Evolutionary conservation across 2,888 invertebrate genomes (phyloP).

Genomic region (Linnaemya tessellans): DNA sequence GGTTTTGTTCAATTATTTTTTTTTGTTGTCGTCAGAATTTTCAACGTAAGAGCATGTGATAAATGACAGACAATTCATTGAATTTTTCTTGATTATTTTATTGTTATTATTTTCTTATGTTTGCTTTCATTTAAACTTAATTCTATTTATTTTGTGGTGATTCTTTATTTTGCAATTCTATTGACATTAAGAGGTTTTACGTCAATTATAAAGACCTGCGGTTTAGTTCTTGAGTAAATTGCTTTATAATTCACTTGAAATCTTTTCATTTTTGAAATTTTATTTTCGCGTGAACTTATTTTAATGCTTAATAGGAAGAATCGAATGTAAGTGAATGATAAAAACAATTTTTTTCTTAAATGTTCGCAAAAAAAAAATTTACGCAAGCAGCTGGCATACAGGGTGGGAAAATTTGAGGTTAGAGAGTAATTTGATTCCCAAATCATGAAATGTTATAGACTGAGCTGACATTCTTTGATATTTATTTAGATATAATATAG

Average conservation of each 20-base stretch:
- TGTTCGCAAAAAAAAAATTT: too few relatives aligned
- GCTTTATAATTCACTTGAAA: constrained; percentile 45
- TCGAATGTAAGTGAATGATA: background rate
- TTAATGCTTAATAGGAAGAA: background rate
- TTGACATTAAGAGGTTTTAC: constrained; percentile 48
- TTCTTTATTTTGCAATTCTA: constrained; percentile 43
- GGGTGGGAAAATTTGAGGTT: too few relatives aligned
- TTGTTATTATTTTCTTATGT: background rate
- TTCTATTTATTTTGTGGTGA: constrained; percentile 44
- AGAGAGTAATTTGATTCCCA: too few relatives aligned
- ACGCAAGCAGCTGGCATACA: too few relatives aligned
- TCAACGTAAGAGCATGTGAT: constrained; percentile 59
- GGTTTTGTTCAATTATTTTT: background rate
- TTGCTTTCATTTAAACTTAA: constrained; percentile 5
- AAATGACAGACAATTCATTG: constrained; percentile 63
- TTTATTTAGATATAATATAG: too few relatives aligned
- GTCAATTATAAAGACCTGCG: constrained; percentile 43
- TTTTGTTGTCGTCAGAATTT: constrained; percentile 5
- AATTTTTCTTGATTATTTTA: constrained; percentile 52
- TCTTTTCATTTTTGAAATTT: background rate
- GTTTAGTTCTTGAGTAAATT: constrained; percentile 26
- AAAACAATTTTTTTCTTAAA: background rate
- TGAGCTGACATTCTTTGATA: too few relatives aligned
- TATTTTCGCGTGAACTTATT: constrained; percentile 1
- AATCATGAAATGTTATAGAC: too few relatives aligned